Base-by-base conservation (phyloP, 2,888 invertebrate genomes). In the Xestobium rufovillosum region DNA sequence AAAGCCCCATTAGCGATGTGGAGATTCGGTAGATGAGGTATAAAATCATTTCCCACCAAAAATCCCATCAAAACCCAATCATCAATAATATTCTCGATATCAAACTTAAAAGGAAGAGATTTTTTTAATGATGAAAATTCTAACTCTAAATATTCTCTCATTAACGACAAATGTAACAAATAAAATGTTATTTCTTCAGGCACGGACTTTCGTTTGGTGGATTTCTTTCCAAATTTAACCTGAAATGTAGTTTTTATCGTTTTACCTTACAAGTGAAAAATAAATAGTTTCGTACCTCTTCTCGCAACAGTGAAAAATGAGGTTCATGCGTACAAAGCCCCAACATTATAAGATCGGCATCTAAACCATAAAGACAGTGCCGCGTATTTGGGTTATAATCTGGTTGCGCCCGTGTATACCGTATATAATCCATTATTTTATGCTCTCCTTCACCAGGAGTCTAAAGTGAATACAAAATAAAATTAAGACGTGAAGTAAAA, bases 371-470 rank as follows among this genome's bases (percentile, higher is more conserved):
- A 31, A 98, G 73, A 61, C 97, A 98, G 65, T 98, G 97, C 11
- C 94, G 70, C 1, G 92, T 95, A 61, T 94, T 86, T 0, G 86
- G 80, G 63, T 96, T 82, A 59, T 92, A 92, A 41, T 78, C 80
- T 0, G 84, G 78, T 59, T 84, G 80, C 0, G 89, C 76, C 52
- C 89, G 84, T 55, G 89, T 73, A 67, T 79, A 86, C 2, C 97
- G 75, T 50, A 98, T 96, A 60, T 91, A 97, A 64, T 97, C 97
- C 96, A 97, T 96, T 44, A 97, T 92, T 68, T 97, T 97, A 64
- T 98, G 98, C 66, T 98, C 98, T 1, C 98, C 97, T 71, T 97
- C 97, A 1, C 97, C 97, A 1, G 96, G 95, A 2, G 89, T 83
- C 83, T 84, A 37, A 56, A 60, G 47, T 45, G 35, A 45, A 41